phyloP scores from a whole-genome alignment of 1,140 invertebrate species.

The Amyelois transitella region DNA sequence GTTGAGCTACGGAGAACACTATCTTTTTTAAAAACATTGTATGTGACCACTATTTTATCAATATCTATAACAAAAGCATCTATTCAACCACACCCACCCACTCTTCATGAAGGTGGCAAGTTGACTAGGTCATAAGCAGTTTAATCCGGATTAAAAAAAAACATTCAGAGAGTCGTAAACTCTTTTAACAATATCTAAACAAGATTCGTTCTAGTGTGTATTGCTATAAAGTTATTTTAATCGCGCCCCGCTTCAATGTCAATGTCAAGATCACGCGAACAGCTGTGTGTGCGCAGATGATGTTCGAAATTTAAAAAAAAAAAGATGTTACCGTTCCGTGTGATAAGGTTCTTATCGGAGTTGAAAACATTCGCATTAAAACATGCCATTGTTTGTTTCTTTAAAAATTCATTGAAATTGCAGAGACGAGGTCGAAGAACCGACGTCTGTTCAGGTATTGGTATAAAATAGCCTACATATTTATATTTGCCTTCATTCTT shows the following conservation, averaged over 20 bases:
- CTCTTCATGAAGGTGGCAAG: no score
- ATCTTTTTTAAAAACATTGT: no score
- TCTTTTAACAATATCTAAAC: not conserved
- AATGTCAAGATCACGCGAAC: not conserved
- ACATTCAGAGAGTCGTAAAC: not conserved
- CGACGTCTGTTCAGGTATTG: no score
- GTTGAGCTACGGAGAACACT: no score
- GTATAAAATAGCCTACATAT: no score
- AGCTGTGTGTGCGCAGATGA: not conserved
- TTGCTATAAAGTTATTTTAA: not conserved
- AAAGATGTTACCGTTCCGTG: not conserved
- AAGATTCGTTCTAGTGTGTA: not conserved
- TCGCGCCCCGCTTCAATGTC: not conserved
- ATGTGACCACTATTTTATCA: no score
- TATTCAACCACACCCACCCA: no score
- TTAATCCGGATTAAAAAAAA: not conserved
- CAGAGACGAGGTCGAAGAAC: no score
- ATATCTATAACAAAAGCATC: no score
- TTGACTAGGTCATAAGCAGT: not conserved
- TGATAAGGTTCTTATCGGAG: not conserved
- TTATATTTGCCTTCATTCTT: no score
- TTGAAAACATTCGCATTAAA: not conserved
- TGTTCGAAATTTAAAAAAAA: not conserved
- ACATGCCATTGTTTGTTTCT: not conserved
- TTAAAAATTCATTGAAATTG: not conserved